A percentile compares a stretch with the other conserved stretches of the same genome.
Conservation (phyloP, 1,140 invertebrate species). For the Drosophila parabipectinata region DNA sequence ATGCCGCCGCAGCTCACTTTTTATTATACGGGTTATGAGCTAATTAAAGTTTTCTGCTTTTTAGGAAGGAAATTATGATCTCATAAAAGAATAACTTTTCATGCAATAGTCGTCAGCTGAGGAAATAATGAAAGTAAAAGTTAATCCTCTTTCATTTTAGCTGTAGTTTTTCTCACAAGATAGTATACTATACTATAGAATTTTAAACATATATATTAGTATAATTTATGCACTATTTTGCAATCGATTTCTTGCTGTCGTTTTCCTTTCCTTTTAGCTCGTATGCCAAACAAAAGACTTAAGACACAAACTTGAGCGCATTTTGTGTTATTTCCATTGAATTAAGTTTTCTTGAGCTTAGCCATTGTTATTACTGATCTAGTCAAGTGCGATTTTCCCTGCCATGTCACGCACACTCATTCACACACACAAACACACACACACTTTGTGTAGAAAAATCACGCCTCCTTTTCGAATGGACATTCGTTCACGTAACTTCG, state of each 20-base stretch:
- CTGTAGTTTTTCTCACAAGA: too few species aligned
- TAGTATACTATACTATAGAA: too few species aligned
- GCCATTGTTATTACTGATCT: slow-evolving; percentile 31
- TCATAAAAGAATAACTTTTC: neutral
- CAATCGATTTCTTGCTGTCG: neutral
- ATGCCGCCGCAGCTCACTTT: slow-evolving; percentile 12
- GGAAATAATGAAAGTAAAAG: neutral
- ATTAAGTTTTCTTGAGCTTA: slow-evolving; percentile 21
- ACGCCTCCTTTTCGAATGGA: slow-evolving; percentile 42
- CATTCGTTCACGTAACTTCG: slow-evolving; percentile 53
- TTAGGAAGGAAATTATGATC: slow-evolving; percentile 1
- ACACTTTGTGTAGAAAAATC: slow-evolving; percentile 3
- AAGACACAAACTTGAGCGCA: slow-evolving; percentile 57
- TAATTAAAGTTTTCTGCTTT: slow-evolving; percentile 7
- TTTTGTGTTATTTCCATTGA: slow-evolving; percentile 21
- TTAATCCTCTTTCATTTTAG: neutral
- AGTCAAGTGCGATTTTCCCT: slow-evolving; percentile 13
- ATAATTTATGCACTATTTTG: slow-evolving; percentile 9
- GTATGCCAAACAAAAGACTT: slow-evolving; percentile 64
- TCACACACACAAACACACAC: slow-evolving; percentile 7
- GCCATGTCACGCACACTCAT: slow-evolving; percentile 24
- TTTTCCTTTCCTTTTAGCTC: slow-evolving; percentile 7
- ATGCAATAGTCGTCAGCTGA: neutral
- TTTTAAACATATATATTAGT: too few species aligned
- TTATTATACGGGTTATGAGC: slow-evolving; percentile 4